Evolutionary conservation across 2,888 invertebrate species (phyloP), one percentile per base, ranked within the genome.

Genomic region (Leptinotarsa juncta): DNA sequence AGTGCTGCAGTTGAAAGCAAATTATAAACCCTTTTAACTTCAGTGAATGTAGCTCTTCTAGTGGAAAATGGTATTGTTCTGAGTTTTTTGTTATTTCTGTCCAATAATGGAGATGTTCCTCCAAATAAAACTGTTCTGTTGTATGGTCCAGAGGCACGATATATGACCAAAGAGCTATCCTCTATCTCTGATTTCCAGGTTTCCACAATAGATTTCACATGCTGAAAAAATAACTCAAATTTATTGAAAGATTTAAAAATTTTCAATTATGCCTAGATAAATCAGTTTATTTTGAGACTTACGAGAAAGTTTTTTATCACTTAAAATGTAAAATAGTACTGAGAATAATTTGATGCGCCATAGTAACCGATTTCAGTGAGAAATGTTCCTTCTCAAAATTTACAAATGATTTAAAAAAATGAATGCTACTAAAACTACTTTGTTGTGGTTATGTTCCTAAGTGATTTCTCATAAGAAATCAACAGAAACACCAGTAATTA

Each of bases 21-120:
- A 69, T 91, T 90, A 80, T 94, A 93, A 0, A 95, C 93, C 76
- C 96, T 89, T 84, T 93, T 91, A 1, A 95, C 92, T 89, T 97
- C 96, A 70, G 91, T 93, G 82, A 92, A 94, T 0, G 95, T 95
- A 0, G 97, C 94, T 80, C 95, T 91, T 80, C 93, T 89, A 0
- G 96, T 96, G 0, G 94, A 93, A 87, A 97, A 96, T 0, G 97
- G 96, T 78, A 97, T 90, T 23, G 90, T 91, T 79, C 94, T 88
- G 12, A 95, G 86, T 75, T 94, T 88, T 1, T 87, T 81, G 83
- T 95, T 94, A 4, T 89, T 90, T 80, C 91, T 90, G 76, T 90
- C 90, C 16, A 96, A 86, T 0, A 94, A 90, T 0, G 95, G 93
- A 71, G 89, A 91, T 85, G 93, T 93, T 0, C 95, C 95, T 15